Percentiles rank a stretch among this genome's conserved stretches.
Evolutionary conservation across 2,888 invertebrate genomes (phyloP).

Genomic region (Catocala nupta): DNA sequence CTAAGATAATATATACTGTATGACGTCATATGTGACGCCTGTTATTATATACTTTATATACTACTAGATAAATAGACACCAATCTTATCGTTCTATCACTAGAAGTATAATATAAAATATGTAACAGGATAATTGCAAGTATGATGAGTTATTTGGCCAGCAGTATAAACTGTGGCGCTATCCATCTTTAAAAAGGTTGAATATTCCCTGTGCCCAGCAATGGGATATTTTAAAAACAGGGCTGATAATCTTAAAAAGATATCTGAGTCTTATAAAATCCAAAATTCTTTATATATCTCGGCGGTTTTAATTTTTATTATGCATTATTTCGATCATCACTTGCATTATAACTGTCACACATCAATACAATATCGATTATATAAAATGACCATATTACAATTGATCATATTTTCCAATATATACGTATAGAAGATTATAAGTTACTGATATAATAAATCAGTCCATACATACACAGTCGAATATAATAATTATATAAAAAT

Average conservation of each 20-base stretch:
- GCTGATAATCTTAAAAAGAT: no score
- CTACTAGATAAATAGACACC: conserved; percentile 26
- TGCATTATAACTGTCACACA: conserved; percentile 8
- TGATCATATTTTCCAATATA: not conserved
- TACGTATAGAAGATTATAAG: not conserved
- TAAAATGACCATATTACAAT: not conserved
- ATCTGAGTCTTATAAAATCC: no score
- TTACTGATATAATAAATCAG: conserved; percentile 1
- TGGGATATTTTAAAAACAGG: no score
- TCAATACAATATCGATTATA: conserved; percentile 1
- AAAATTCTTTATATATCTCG: no score
- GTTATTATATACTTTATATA: not conserved
- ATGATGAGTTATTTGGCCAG: no score
- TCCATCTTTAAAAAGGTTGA: no score
- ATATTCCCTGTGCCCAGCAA: no score
- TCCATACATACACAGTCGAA: not conserved
- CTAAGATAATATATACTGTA: conserved; percentile 34
- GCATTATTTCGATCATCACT: no score
- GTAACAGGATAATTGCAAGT: conserved; percentile 6
- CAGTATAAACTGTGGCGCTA: no score
- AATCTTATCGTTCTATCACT: conserved; percentile 32
- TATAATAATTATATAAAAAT: not conserved
- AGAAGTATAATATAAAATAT: conserved; percentile 15
- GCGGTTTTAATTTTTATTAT: no score
- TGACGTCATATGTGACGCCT: conserved; percentile 7